Evolutionary conservation across 2,888 invertebrate genomes (phyloP).

Genomic region (Tenthredo mesomela): DNA sequence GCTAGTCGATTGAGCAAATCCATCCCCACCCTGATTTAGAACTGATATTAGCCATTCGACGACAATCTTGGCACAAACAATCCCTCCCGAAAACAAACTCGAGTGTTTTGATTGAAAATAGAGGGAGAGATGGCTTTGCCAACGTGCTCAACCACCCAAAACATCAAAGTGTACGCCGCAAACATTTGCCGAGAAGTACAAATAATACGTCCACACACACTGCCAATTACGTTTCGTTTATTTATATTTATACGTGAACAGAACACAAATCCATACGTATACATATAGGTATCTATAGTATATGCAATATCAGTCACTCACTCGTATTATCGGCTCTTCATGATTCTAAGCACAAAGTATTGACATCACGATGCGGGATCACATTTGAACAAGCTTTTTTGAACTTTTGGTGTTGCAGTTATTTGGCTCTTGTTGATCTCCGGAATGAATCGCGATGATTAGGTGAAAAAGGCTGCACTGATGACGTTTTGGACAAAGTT

Average conservation of each 20-base stretch:
- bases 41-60: conserved; percentile 33
- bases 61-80: conserved; percentile 58
- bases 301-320: not conserved
- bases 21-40: not conserved
- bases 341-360: not conserved
- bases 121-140: conserved; percentile 48
- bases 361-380: not conserved
- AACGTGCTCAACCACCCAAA: conserved; percentile 65
- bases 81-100: conserved; percentile 70
- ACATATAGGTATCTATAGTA: not conserved
- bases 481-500: not conserved
- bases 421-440: not conserved
- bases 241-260: not conserved
- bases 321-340: not conserved
- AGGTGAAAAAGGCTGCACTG: not conserved
- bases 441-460: not conserved
- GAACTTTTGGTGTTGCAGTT: not conserved
- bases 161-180: conserved; percentile 69
- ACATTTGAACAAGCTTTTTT: not conserved
- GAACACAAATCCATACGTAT: not conserved
- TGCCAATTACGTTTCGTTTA: conserved; percentile 21
- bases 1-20: not conserved
- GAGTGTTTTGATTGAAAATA: conserved; percentile 73
- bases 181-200: conserved; percentile 61
- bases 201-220: conserved; percentile 17